Evolutionary conservation across 2,113 vertebrate genomes (phyloP).

Genomic region (Gallinago undulata): DNA sequence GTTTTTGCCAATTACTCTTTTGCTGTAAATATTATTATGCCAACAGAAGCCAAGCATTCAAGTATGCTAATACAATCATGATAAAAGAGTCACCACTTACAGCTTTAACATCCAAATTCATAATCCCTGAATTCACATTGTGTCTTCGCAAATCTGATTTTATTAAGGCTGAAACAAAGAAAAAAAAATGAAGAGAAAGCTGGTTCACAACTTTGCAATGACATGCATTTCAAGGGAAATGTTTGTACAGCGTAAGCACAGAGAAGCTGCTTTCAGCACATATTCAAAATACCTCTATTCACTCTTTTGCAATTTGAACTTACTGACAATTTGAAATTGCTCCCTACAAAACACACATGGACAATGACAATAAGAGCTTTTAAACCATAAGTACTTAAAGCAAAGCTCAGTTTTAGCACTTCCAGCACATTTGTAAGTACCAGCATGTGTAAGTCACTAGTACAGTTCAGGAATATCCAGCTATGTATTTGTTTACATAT

Average conservation of each 20-base stretch:
- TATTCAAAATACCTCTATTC: neutral
- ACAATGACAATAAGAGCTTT: neutral
- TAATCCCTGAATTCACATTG: slow-evolving; percentile 81
- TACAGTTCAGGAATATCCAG: neutral
- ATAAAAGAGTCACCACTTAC: slow-evolving; percentile 75
- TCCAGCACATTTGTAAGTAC: neutral
- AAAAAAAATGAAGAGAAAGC: neutral
- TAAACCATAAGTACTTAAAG: neutral
- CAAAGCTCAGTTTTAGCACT: neutral
- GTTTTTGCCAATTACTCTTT: neutral
- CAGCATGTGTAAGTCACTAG: neutral
- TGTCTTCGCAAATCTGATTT: slow-evolving; percentile 93
- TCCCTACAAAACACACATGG: neutral
- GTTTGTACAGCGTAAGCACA: neutral
- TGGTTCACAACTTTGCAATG: neutral
- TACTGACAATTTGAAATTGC: neutral
- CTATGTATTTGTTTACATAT: neutral
- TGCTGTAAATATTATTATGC: neutral
- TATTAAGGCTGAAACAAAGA: slow-evolving; percentile 83
- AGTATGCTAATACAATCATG: neutral
- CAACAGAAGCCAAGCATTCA: neutral
- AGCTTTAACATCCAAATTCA: slow-evolving; percentile 63
- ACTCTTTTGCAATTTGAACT: neutral
- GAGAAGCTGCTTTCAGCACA: neutral
- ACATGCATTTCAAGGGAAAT: neutral